Base-by-base conservation (phyloP, 2,888 invertebrate species). In the Agonopterix heracliana region DNA sequence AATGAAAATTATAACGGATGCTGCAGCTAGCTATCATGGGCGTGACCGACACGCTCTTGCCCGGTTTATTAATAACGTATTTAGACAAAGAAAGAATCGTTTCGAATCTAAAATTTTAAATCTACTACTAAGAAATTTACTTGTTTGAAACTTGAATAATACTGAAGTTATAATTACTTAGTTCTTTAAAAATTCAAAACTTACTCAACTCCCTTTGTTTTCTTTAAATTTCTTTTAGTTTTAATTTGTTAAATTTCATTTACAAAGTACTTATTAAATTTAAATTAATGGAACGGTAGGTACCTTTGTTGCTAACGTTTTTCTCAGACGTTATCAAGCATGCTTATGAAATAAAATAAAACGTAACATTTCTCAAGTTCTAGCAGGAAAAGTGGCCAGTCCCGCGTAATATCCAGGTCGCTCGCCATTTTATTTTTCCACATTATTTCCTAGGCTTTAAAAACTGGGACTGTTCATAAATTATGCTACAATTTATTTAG, bases 371-470 rank as follows among this genome's bases (percentile, higher is more conserved):
- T 9, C 38, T 38, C 38, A 44, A 42, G 47, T 35, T 42, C 12
- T 35, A 34, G 34, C 36, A 11, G 9, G 35, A 40, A 42, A 44
- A 47, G 42, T 47, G 47, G 11, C 43, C 47, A 36, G 13, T 41
- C 14, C 42, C 9, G 10, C 17, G 40, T 48, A 48, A 42, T 44
- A 48, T 48, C 45, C 48, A 45, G 41, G 40, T 41, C 45, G 14
- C 47, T 52, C 59, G 57, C 59, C 61, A 68, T 75, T 73, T 68
- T 69, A 69, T 72, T 68, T 68, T 41, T 67, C 61, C 64, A 62
- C 64, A 71, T 75, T 68, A 73, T 65, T 61, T 61, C 59, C 55
- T 56, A 50, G 54, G 52, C 47, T 68, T 70, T 72, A 71, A 72
- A 71, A 73, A 72, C 68, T 11, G 54, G 64, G 65, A 41, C 2